Percentiles rank a stretch among this genome's conserved stretches.
Conservation (phyloP, 2,797 vertebrate genomes). For the Mycteria americana region DNA sequence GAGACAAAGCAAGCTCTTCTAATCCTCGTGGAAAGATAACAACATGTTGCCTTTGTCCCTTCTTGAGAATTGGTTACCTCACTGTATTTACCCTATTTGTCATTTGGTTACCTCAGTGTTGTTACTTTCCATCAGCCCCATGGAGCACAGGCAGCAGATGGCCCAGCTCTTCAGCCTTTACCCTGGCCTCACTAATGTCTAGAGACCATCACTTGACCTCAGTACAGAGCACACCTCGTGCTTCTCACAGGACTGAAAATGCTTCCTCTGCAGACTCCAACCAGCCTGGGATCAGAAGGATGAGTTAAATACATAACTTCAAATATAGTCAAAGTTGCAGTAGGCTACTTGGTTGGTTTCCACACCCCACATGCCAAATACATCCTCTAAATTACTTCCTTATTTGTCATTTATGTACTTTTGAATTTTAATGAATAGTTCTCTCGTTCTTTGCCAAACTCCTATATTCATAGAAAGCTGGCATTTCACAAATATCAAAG, state of each 20-base stretch:
- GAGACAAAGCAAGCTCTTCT: neutral
- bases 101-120: neutral
- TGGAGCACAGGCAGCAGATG: neutral
- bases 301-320: conserved; percentile 53
- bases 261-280: neutral
- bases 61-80: neutral
- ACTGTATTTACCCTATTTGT: neutral
- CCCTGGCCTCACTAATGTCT: neutral
- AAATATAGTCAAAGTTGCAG: conserved; percentile 65
- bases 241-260: neutral
- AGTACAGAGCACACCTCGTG: neutral
- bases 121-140: neutral
- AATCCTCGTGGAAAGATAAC: neutral
- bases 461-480: conserved; percentile 74
- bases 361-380: conserved; percentile 65
- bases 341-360: conserved; percentile 66
- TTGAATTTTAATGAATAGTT: conserved; percentile 73
- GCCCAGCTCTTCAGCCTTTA: neutral
- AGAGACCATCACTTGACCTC: neutral
- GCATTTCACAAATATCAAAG: conserved; percentile 74
- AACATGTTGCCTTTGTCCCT: neutral
- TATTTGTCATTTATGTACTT: conserved; percentile 74
- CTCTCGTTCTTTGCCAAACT: conserved; percentile 69
- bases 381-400: conserved; percentile 71
- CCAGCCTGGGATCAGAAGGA: conserved; percentile 41